Conservation (phyloP, 2,113 vertebrate species). For the Actinemys pallida region DNA sequence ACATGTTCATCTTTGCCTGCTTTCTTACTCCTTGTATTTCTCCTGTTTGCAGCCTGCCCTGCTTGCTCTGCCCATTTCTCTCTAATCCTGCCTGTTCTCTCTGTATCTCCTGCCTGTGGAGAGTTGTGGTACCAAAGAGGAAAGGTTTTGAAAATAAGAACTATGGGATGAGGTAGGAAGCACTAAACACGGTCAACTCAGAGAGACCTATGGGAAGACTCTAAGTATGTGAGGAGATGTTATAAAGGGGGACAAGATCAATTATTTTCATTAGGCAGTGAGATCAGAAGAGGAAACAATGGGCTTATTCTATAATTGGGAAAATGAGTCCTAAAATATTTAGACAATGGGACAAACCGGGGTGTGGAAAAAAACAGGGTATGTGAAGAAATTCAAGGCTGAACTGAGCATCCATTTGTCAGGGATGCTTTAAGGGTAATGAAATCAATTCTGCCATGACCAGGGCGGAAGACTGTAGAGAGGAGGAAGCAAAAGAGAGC, state of each 20-base stretch:
- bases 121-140: not conserved
- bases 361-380: not conserved
- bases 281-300: slow-evolving; percentile 41
- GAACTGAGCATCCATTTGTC: fast-evolving
- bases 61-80: slow-evolving; percentile 39
- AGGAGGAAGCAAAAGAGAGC: not conserved
- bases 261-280: slow-evolving; percentile 13
- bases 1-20: slow-evolving; percentile 24
- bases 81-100: not conserved
- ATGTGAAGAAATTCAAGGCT: not conserved
- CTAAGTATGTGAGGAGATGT: not conserved
- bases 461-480: not conserved
- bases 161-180: slow-evolving; percentile 24
- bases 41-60: slow-evolving; percentile 19
- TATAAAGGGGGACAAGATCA: slow-evolving; percentile 14
- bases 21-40: not conserved
- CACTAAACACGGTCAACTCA: not conserved
- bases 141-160: slow-evolving; percentile 39
- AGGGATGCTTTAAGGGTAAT: not conserved
- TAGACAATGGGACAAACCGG: not conserved
- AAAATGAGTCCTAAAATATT: not conserved
- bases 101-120: slow-evolving; percentile 27
- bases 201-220: not conserved
- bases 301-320: not conserved
- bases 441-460: not conserved